Percentiles rank a stretch among this genome's conserved stretches.
phyloP scores from a whole-genome alignment of 2,113 vertebrate genomes.

The Mus pahari region DNA sequence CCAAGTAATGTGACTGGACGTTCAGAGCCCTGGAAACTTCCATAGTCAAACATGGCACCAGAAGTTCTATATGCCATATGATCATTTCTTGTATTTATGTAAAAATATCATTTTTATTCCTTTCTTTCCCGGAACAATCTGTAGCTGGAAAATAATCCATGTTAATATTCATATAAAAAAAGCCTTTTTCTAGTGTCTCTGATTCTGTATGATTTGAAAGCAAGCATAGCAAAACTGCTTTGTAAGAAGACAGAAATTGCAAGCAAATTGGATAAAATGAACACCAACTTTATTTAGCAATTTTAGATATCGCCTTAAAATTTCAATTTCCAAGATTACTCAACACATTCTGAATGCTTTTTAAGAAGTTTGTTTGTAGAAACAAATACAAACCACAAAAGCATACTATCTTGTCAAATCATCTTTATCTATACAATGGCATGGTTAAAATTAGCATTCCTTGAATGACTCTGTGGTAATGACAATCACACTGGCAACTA shows the following conservation, averaged over 20 bases:
- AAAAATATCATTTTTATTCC: conserved; percentile 62
- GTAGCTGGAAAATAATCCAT: conserved; percentile 57
- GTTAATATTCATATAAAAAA: conserved; percentile 42
- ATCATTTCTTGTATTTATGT: conserved; percentile 62
- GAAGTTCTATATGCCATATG: conserved; percentile 21
- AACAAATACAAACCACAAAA: conserved; percentile 53
- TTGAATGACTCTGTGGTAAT: conserved; percentile 26
- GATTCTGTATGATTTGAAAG: conserved; percentile 64
- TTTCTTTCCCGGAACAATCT: conserved; percentile 61
- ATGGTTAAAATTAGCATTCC: background rate
- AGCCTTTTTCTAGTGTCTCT: conserved; percentile 47
- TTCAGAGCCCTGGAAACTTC: background rate
- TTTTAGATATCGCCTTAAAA: conserved; percentile 47
- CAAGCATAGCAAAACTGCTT: conserved; percentile 50
- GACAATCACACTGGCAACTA: background rate
- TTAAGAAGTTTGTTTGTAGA: background rate
- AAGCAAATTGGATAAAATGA: conserved; percentile 34
- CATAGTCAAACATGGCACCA: conserved; percentile 16
- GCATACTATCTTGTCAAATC: background rate
- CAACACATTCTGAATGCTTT: conserved; percentile 18
- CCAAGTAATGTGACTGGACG: conserved; percentile 28
- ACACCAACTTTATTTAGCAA: conserved; percentile 38
- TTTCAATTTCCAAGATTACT: background rate
- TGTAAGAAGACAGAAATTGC: conserved; percentile 26
- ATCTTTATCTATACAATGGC: conserved; percentile 21